A percentile compares a stretch with the other conserved stretches of the same genome.
Conservation (phyloP, 2,888 invertebrate species). For the Lucinisca nassula region DNA sequence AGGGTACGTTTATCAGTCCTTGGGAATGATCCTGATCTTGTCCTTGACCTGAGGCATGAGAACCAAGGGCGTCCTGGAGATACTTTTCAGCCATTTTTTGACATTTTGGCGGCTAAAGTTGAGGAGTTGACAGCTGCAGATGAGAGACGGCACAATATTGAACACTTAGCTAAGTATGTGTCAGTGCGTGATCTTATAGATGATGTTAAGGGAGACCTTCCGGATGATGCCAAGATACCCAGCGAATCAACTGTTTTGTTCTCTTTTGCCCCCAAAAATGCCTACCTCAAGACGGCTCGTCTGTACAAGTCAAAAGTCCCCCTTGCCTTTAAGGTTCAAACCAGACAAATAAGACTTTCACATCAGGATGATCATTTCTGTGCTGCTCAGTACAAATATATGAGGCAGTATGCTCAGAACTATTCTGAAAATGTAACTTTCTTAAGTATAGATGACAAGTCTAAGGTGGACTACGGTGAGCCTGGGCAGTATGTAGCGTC, state of each 20-base stretch:
- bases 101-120: constrained; percentile 25
- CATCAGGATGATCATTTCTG: constrained; percentile 46
- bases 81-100: constrained; percentile 46
- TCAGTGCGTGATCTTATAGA: constrained; percentile 48
- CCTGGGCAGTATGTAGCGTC: constrained; percentile 40
- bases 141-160: constrained; percentile 51
- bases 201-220: constrained; percentile 8
- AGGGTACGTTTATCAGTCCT: constrained; percentile 33
- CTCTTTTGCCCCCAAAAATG: constrained; percentile 52
- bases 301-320: constrained; percentile 24
- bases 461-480: constrained; percentile 64
- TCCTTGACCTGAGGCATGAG: constrained; percentile 44
- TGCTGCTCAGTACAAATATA: constrained; percentile 32
- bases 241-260: constrained; percentile 51
- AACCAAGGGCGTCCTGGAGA: constrained; percentile 53
- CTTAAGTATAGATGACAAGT: constrained; percentile 62
- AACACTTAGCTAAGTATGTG: constrained; percentile 48
- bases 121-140: constrained; percentile 52
- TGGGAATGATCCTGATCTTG: constrained; percentile 40
- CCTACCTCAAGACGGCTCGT: constrained; percentile 27
- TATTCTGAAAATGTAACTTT: constrained; percentile 19
- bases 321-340: constrained; percentile 36
- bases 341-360: constrained; percentile 9
- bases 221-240: constrained; percentile 35
- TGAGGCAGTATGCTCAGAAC: constrained; percentile 36